Evolutionary conservation across 2,888 invertebrate species (phyloP), one percentile per base, ranked within the genome.

Genomic region (Drosophila anomelani): DNA sequence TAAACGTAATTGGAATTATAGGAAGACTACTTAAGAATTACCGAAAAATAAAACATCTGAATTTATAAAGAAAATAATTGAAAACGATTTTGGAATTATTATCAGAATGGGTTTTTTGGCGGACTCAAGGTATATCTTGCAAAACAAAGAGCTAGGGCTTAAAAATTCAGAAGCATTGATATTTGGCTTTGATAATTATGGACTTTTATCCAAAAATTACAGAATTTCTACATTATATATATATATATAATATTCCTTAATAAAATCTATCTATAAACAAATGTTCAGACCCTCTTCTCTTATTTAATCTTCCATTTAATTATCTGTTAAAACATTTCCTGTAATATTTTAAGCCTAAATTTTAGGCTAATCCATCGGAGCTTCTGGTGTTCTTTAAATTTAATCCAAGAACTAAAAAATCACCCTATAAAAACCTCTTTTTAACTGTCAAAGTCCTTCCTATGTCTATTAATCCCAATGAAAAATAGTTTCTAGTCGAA

Each of bases 401-500:
- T 49, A 32, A 32, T 13, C 4, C 17, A 17, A 13, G 0, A 49
- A 12, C 49, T 13, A 2, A 49, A 47, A 49, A 17, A 17, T 6
- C 6, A 1, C n/a, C 12, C 3, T 2, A 20, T 20, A 20, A 1
- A 20, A 20, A 20, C 20, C 20, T 20, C 20, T 20, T 34, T 20
- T 51, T 20, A 9, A 20, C 20, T 51, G 4, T 17, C 7, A 8
- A 13, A 13, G 17, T 32, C 0, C 12, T 12, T 49, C 8, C 8
- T 20, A 20, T 15, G 34, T 15, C 34, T 36, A 23, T 36, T 34
- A 53, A 36, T 15, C 34, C 10, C 20, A 23, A 53, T 23, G 32
- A 53, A 53, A 23, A 20, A 53, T 36, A 53, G 51, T 53, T 53
- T 23, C 34, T 6, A 15, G 20, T 23, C 34, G 15, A 41, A 43